A percentile compares a stretch with the other conserved stretches of the same genome.
These are phyloP conservation scores for Drosophila bocqueti DNA, from an alignment of 1,140 invertebrate genomes.

Conservation along the genomic window DNA sequence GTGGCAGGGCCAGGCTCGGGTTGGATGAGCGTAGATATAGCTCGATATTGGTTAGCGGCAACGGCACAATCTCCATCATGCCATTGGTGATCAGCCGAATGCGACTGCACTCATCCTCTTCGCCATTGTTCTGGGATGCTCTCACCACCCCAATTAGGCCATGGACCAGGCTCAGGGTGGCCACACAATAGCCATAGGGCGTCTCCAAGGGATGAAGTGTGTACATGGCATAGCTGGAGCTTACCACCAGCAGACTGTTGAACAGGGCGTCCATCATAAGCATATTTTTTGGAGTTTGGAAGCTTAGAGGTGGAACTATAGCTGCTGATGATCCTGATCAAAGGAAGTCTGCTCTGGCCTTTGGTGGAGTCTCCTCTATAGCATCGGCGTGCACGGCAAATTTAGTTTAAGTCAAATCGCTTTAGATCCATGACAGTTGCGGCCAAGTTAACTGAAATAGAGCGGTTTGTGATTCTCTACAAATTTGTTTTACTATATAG, in stretches of 20 bases:
- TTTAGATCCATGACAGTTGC: conserved; percentile 40
- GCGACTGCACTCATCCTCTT: conserved; percentile 61
- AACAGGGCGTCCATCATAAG: conserved; percentile 68
- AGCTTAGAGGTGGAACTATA: too few relatives aligned
- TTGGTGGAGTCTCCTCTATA: not conserved
- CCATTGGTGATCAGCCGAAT: conserved; percentile 49
- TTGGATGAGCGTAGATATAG: conserved; percentile 63
- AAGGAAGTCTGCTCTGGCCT: not conserved
- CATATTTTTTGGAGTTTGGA: conserved; percentile 21
- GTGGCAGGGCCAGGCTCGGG: conserved; percentile 59
- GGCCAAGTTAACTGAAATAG: not conserved
- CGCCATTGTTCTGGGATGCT: conserved; percentile 46
- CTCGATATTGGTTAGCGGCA: conserved; percentile 73
- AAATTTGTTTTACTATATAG: not conserved
- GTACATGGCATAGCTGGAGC: conserved; percentile 75
- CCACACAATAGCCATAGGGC: conserved; percentile 68
- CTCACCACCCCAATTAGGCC: conserved; percentile 67
- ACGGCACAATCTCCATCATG: conserved; percentile 71
- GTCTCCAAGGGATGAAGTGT: conserved; percentile 59
- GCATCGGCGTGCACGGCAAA: conserved; percentile 40
- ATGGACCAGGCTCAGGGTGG: conserved; percentile 68
- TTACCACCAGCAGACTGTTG: conserved; percentile 72
- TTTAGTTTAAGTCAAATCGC: conserved; percentile 44
- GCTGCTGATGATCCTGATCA: not conserved
- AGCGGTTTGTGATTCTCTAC: not conserved